Percentiles rank a stretch among this genome's conserved stretches.
These are phyloP conservation scores for Cyanistes caeruleus DNA, from an alignment of 2,113 vertebrate species.

Conservation along the genomic window DNA sequence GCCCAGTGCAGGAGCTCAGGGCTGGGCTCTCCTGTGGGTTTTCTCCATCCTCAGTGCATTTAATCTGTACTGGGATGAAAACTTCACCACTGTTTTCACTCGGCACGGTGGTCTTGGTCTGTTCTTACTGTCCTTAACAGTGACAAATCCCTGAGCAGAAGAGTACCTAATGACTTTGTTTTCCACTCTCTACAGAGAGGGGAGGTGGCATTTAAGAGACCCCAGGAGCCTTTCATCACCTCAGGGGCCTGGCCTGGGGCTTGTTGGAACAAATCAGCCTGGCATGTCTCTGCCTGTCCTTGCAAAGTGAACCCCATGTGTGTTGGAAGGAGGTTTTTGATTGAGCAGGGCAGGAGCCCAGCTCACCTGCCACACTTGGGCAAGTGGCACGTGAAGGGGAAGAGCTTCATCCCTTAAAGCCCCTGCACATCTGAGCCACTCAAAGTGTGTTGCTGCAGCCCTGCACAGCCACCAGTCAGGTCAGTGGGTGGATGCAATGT, in stretches of 20 bases:
- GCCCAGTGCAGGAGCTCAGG: background rate
- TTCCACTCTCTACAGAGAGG: background rate
- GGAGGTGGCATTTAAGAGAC: background rate
- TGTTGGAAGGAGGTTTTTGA: background rate
- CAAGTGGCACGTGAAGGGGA: fast-evolving
- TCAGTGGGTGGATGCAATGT: fast-evolving
- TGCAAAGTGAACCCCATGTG: fast-evolving
- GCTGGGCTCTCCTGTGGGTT: background rate
- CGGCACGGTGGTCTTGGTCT: background rate
- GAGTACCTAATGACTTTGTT: background rate
- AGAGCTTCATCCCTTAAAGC: background rate
- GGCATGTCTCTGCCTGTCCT: background rate
- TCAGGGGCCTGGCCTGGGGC: background rate
- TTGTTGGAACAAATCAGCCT: background rate
- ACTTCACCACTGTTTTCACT: background rate
- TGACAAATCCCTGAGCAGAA: background rate
- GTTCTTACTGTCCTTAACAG: background rate
- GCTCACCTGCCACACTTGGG: fast-evolving
- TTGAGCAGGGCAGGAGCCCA: background rate
- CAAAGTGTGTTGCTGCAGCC: fast-evolving
- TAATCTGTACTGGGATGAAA: background rate
- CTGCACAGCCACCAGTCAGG: fast-evolving
- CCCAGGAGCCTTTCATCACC: background rate
- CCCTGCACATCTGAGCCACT: fast-evolving
- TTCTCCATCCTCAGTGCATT: background rate